Base-by-base conservation (phyloP, 2,113 vertebrate species). In the Micromys minutus region DNA sequence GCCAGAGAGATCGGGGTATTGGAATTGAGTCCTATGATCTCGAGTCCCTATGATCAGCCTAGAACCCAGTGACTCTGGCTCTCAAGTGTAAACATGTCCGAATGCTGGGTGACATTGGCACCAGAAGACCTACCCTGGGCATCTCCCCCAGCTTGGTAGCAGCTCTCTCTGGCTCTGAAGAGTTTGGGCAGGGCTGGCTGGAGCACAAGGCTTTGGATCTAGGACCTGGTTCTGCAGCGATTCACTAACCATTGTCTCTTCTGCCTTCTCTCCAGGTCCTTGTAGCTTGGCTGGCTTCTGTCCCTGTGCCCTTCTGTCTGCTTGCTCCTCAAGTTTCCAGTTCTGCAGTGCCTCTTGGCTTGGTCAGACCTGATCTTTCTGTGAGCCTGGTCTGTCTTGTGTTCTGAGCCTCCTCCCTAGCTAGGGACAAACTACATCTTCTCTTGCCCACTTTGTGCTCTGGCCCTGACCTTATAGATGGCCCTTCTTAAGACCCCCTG, bases 141-240 rank as follows among this genome's bases (percentile, higher is more conserved):
- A 76, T 79, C 24, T 80, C n/a, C 21, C 4, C 7, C 21, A 67
- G 55, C 69, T 0, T 17, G 13, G 72, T 29, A 31, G 80, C 65
- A 50, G 57, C 57, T 47, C n/a, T n/a, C 39, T 29, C 57, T 84
- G 57, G 57, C 39, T 31, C 36, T 19, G 2, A 5, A 29, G 36
- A 55, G 26, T 52, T 34, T n/a, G 39, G 9, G 34, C 86, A 29
- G 74, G 21, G 29, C 21, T n/a, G 50, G 24, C 15, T 59, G 42
- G 31, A n/a, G 4, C 7, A 4, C 6, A 59, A 36, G 39, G 6
- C 21, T 61, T 39, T 9, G 36, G 12, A 13, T 29, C 21, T 61
- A 36, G 34, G 0, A 0, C 42, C 61, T 0, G 1, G 7, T 47
- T 45, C 76, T 19, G 4, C 0, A 13, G 1, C 1, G 12, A 7